phyloP scores from a whole-genome alignment of 2,113 vertebrate genomes.

The Castor canadensis region DNA sequence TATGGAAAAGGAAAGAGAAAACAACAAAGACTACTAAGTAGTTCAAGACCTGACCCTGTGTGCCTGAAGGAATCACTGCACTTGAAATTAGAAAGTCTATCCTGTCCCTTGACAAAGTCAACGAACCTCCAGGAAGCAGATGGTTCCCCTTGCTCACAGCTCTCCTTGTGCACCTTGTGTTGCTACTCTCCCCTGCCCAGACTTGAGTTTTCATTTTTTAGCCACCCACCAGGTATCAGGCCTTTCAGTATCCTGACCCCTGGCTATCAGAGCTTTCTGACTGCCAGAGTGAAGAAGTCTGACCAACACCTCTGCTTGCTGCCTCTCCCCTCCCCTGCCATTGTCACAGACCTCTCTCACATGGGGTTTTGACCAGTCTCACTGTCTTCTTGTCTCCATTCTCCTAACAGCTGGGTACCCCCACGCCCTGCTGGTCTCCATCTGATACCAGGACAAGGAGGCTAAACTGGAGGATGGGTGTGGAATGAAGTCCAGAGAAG shows the following conservation, averaged over 20 bases:
- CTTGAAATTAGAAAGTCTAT: neutral
- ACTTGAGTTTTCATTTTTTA: neutral
- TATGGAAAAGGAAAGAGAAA: neutral
- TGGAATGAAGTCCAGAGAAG: neutral
- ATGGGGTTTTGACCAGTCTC: neutral
- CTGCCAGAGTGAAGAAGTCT: neutral
- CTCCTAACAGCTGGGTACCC: neutral
- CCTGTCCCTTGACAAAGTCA: neutral
- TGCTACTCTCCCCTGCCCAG: neutral
- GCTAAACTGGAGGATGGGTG: neutral
- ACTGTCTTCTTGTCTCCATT: neutral
- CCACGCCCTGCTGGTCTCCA: neutral
- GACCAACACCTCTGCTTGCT: neutral
- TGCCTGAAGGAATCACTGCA: neutral
- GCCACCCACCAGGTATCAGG: neutral
- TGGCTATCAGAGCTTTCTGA: neutral
- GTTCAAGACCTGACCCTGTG: neutral
- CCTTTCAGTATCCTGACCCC: neutral
- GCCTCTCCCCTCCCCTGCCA: neutral
- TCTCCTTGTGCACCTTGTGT: neutral
- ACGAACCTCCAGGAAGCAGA: neutral
- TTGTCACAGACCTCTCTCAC: neutral
- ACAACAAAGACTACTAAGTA: neutral
- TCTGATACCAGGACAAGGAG: neutral
- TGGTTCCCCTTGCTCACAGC: fast-evolving